phyloP scores from a whole-genome alignment of 2,888 invertebrate species.

The Portevinia maculata region DNA sequence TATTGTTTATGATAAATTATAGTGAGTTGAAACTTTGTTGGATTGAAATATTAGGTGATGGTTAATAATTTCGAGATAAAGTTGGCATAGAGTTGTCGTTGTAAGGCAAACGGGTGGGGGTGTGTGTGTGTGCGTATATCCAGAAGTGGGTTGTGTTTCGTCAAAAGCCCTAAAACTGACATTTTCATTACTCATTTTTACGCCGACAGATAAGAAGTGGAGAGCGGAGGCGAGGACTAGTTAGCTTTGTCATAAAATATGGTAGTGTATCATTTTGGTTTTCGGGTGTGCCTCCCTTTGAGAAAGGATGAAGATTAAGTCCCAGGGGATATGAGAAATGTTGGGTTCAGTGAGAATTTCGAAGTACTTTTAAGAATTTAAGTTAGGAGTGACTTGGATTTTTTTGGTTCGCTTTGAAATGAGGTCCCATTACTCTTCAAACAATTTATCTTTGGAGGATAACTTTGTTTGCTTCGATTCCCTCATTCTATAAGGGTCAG shows the following conservation, averaged over 20 bases:
- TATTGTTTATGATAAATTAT: slow-evolving; percentile 55
- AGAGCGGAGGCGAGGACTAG: slow-evolving; percentile 1
- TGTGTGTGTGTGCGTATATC: not conserved
- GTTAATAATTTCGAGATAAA: slow-evolving; percentile 57
- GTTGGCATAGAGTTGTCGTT: slow-evolving; percentile 7
- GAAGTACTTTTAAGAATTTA: not conserved
- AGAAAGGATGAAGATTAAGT: slow-evolving; percentile 15
- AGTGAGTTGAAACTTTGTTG: slow-evolving; percentile 60
- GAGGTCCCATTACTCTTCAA: not conserved
- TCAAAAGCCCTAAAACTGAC: slow-evolving; percentile 35
- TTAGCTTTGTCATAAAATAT: slow-evolving; percentile 43
- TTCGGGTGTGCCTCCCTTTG: not conserved
- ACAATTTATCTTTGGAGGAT: not conserved
- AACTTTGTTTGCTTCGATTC: too few species aligned
- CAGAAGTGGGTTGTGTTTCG: slow-evolving; percentile 29
- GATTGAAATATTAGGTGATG: slow-evolving; percentile 62
- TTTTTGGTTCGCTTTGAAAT: too few species aligned
- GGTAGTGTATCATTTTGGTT: slow-evolving; percentile 18
- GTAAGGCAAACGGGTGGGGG: not conserved
- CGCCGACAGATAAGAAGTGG: slow-evolving; percentile 5
- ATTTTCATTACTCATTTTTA: slow-evolving; percentile 53
- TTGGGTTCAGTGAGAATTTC: not conserved
- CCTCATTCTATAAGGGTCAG: too few species aligned
- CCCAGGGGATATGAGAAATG: slow-evolving; percentile 8
- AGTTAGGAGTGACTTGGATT: not conserved